Evolutionary conservation across 92 coral and sea anemone species (phyloP).

Genomic region (Nematostella vectensis): DNA sequence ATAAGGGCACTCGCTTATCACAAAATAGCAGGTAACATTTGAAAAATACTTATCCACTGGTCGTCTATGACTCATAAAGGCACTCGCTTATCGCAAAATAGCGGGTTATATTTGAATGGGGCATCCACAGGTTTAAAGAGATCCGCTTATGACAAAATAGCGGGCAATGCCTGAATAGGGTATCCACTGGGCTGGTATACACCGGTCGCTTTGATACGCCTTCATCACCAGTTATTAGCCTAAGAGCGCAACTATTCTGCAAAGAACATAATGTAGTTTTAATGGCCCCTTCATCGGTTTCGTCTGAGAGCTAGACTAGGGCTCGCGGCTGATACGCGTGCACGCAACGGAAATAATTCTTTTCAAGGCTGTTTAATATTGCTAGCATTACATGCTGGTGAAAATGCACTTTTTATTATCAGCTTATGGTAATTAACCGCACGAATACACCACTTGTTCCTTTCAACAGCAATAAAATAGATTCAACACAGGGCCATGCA

Average conservation of each 20-base stretch:
- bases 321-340: too few species aligned
- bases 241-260: background rate
- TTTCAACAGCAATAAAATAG: slow-evolving; percentile 14
- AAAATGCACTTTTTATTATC: background rate
- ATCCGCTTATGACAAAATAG: slow-evolving; percentile 16
- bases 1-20: too few species aligned
- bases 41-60: too few species aligned
- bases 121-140: too few species aligned
- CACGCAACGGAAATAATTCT: background rate
- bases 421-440: slow-evolving; percentile 3
- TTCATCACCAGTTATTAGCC: background rate
- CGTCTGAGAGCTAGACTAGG: background rate
- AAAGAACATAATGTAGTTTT: slow-evolving; percentile 2
- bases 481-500: background rate
- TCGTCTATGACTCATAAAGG: too few species aligned
- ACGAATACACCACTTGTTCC: slow-evolving; percentile 12
- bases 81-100: too few species aligned
- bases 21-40: too few species aligned
- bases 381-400: background rate
- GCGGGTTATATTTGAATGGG: too few species aligned
- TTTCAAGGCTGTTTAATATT: background rate
- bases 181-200: slow-evolving; percentile 21
- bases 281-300: background rate
- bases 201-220: slow-evolving; percentile 1
- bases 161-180: slow-evolving; percentile 22